Evolutionary conservation across 2,888 invertebrate species (phyloP).

Genomic region (Octonoba sinensis): DNA sequence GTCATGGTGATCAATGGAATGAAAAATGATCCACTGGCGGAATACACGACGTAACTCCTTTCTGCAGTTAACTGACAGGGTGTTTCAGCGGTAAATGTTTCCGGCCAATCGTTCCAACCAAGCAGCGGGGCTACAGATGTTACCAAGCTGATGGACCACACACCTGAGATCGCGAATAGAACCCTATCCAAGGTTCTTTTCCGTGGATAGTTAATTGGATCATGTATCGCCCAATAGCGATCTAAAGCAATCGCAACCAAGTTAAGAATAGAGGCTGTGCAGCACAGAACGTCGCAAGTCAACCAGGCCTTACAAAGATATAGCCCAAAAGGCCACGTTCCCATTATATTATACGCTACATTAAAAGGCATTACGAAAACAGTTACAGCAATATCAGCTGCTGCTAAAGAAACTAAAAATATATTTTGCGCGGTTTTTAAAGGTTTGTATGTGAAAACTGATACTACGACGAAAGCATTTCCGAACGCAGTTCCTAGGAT

Average conservation of each 20-base stretch:
- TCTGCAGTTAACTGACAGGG: conserved; percentile 88
- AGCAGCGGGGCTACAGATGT: conserved; percentile 91
- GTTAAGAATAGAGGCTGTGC: conserved; percentile 94
- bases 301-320: conserved; percentile 95
- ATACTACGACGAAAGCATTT: conserved; percentile 91
- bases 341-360: conserved; percentile 90
- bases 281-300: conserved; percentile 94
- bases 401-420: conserved; percentile 94
- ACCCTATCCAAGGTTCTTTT: conserved; percentile 89
- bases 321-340: conserved; percentile 93
- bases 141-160: conserved; percentile 86
- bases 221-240: conserved; percentile 75
- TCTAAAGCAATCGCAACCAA: conserved; percentile 94
- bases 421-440: conserved; percentile 94
- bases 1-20: conserved; percentile 95
- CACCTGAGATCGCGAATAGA: conserved; percentile 85
- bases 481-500: conserved; percentile 91
- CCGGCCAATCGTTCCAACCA: conserved; percentile 96
- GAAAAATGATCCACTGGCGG: conserved; percentile 93
- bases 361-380: conserved; percentile 91
- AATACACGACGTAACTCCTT: conserved; percentile 91
- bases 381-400: conserved; percentile 92
- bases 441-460: conserved; percentile 95
- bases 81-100: conserved; percentile 79
- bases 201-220: conserved; percentile 93